These are phyloP conservation scores for Nudaria mundana DNA, from an alignment of 2,888 invertebrate species.

Conservation along the genomic window DNA sequence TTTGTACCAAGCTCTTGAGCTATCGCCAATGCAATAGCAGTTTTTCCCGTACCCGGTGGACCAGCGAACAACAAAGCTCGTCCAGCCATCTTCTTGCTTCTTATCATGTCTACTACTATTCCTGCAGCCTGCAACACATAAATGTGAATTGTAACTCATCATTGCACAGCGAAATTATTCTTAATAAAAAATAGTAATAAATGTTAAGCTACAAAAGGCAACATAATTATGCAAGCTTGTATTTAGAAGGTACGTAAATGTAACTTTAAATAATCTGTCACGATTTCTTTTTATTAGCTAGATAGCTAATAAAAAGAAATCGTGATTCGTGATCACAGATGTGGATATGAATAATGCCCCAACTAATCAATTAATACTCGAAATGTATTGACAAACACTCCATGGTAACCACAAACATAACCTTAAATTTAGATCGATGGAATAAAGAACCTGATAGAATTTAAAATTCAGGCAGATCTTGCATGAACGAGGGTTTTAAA, in stretches of 20 bases:
- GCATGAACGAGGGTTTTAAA: no score
- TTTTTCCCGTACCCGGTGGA: constrained; percentile 98
- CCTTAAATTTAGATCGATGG: constrained; percentile 59
- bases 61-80: constrained; percentile 96
- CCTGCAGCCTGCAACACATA: constrained; percentile 90
- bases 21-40: constrained; percentile 98
- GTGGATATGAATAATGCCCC: no score
- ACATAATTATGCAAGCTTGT: no score
- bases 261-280: no score
- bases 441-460: no score
- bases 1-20: constrained; percentile 99
- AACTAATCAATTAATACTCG: no score
- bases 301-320: no score
- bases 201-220: no score
- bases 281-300: no score
- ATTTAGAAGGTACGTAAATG: neutral
- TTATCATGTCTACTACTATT: constrained; percentile 97
- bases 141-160: neutral
- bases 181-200: neutral
- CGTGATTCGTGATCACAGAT: no score
- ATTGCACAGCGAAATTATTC: neutral
- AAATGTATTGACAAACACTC: constrained; percentile 19
- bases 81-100: constrained; percentile 98
- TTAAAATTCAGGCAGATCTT: no score
- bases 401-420: constrained; percentile 62